phyloP scores from a whole-genome alignment of 2,113 vertebrate species.

The Dromiciops gliroides region DNA sequence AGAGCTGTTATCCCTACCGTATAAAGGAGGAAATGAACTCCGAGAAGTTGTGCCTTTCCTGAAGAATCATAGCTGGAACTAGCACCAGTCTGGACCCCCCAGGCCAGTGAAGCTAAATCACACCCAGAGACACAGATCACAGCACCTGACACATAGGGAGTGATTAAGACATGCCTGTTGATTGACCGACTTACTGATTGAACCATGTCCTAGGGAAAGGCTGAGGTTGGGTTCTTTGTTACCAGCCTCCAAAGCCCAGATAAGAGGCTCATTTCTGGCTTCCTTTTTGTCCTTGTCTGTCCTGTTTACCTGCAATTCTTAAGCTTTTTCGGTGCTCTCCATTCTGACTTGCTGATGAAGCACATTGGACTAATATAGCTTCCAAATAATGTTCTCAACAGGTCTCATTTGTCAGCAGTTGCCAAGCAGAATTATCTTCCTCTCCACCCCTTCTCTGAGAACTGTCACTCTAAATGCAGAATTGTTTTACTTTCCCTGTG shows the following conservation, averaged over 20 bases:
- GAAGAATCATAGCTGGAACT: neutral
- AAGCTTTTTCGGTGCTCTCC: neutral
- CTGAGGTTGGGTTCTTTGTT: neutral
- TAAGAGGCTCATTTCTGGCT: neutral
- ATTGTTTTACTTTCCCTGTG: neutral
- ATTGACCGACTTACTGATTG: neutral
- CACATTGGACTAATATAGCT: neutral
- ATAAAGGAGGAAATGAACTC: neutral
- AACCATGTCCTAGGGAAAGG: neutral
- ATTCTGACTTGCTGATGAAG: neutral
- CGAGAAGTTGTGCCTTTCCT: neutral
- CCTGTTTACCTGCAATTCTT: neutral
- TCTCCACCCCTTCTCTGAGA: neutral
- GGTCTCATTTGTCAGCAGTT: neutral
- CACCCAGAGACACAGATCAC: neutral
- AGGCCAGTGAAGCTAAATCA: neutral
- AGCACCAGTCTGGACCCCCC: neutral
- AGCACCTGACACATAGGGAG: neutral
- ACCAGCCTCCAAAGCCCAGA: neutral
- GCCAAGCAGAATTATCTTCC: neutral
- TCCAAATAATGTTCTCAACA: neutral
- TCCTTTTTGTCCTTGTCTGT: neutral
- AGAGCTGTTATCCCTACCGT: neutral
- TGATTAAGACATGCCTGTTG: neutral
- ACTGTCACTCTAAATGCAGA: neutral